Evolutionary conservation across 2,797 vertebrate species (phyloP).

Genomic region (Spea hammondii): DNA sequence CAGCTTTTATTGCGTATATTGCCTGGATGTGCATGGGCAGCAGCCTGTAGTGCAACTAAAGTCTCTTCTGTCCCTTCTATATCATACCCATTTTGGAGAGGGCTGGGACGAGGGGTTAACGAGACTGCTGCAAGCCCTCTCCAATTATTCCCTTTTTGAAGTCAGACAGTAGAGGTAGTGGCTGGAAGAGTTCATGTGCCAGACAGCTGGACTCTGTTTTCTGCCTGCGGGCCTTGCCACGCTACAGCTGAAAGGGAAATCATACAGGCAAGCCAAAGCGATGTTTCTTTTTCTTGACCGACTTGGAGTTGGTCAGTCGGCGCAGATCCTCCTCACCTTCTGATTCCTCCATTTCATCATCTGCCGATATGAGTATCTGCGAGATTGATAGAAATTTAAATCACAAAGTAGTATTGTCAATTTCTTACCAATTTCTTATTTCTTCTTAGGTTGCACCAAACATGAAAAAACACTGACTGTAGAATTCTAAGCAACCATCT

Average conservation of each 20-base stretch:
- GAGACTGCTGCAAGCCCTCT: conserved; percentile 1
- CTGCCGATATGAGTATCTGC: conserved; percentile 95
- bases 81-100: neutral
- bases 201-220: conserved; percentile 8
- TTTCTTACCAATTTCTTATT: no score
- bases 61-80: neutral
- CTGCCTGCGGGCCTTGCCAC: conserved; percentile 21
- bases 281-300: conserved; percentile 90
- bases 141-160: neutral
- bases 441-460: no score
- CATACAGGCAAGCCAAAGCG: conserved; percentile 92
- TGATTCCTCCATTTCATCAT: conserved; percentile 96
- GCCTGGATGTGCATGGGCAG: conserved; percentile 17
- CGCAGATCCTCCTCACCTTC: conserved; percentile 86
- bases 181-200: conserved; percentile 26
- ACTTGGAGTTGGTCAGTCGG: conserved; percentile 82
- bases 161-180: conserved; percentile 25
- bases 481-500: no score
- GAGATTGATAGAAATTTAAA: neutral
- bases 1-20: conserved; percentile 1
- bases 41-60: conserved; percentile 23
- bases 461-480: no score
- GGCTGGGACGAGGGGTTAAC: neutral
- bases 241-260: conserved; percentile 56
- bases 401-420: neutral